A percentile compares a stretch with the other conserved stretches of the same genome.
phyloP scores from a whole-genome alignment of 2,113 vertebrate genomes.

The Anthoscopus minutus region DNA sequence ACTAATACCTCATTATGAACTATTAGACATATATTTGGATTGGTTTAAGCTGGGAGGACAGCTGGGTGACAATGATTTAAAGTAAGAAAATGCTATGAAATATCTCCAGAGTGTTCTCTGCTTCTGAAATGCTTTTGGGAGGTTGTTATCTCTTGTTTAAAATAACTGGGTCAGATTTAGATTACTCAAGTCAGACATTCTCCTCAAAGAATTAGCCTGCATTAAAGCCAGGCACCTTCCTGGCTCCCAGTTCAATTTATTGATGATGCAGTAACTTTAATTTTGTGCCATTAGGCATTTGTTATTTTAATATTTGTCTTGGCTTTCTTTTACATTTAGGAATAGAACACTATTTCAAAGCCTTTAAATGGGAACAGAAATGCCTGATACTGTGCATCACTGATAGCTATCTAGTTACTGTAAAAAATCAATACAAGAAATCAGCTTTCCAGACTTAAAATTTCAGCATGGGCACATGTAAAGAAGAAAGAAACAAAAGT shows the following conservation, averaged over 20 bases:
- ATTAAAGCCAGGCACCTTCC: not conserved
- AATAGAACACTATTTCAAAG: not conserved
- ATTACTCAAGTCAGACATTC: not conserved
- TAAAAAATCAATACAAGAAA: not conserved
- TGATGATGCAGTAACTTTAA: not conserved
- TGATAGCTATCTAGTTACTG: not conserved
- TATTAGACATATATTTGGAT: conserved; percentile 13
- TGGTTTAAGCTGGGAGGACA: conserved; percentile 27
- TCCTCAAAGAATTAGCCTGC: not conserved
- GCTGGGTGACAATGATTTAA: not conserved
- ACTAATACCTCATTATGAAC: conserved; percentile 37
- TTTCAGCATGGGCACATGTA: not conserved
- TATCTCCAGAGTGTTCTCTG: not conserved
- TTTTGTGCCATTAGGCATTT: not conserved
- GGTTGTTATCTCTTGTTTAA: not conserved
- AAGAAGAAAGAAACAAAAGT: not conserved
- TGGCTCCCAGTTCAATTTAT: not conserved
- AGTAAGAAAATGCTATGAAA: not conserved
- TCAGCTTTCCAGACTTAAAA: not conserved
- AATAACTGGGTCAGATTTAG: not conserved
- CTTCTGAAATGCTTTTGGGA: not conserved
- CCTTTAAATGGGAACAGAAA: not conserved
- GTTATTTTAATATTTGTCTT: not conserved
- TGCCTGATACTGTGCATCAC: not conserved
- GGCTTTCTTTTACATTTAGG: not conserved